Evolutionary conservation across 2,888 invertebrate species (phyloP).

Genomic region (Leucophenga montana): DNA sequence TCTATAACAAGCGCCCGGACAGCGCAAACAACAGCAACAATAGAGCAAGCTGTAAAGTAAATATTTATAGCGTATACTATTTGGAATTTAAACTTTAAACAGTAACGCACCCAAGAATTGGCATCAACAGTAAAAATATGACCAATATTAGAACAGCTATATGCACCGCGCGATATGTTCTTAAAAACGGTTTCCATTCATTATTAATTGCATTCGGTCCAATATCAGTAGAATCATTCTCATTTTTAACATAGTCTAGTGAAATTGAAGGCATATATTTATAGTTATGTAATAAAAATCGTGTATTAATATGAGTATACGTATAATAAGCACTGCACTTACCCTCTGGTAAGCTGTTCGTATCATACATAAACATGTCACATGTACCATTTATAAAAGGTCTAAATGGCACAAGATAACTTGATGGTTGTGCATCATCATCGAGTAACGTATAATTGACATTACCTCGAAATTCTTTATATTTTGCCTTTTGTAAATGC

Average conservation of each 20-base stretch:
- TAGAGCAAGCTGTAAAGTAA: neutral
- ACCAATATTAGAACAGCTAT: constrained; percentile 7
- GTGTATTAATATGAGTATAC: too few relatives aligned
- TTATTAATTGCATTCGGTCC: constrained; percentile 18
- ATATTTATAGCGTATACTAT: neutral
- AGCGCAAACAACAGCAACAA: constrained; percentile 4
- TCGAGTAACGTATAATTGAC: too few relatives aligned
- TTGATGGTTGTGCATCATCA: too few relatives aligned
- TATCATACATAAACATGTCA: too few relatives aligned
- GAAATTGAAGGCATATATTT: neutral
- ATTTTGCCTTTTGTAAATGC: too few relatives aligned
- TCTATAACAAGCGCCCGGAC: neutral
- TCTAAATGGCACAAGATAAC: too few relatives aligned
- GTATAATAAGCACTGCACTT: too few relatives aligned
- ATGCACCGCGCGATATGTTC: neutral
- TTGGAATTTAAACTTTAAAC: neutral
- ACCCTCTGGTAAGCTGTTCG: too few relatives aligned
- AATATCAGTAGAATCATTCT: constrained; percentile 22
- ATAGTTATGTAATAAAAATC: neutral
- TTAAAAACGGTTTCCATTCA: constrained; percentile 28
- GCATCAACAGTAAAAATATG: constrained; percentile 11
- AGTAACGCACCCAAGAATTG: constrained; percentile 11
- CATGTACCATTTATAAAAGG: too few relatives aligned
- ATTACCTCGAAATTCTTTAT: too few relatives aligned
- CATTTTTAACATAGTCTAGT: constrained; percentile 22